Conservation (phyloP, 2,888 invertebrate genomes). For the Leptinotarsa rubiginosa region DNA sequence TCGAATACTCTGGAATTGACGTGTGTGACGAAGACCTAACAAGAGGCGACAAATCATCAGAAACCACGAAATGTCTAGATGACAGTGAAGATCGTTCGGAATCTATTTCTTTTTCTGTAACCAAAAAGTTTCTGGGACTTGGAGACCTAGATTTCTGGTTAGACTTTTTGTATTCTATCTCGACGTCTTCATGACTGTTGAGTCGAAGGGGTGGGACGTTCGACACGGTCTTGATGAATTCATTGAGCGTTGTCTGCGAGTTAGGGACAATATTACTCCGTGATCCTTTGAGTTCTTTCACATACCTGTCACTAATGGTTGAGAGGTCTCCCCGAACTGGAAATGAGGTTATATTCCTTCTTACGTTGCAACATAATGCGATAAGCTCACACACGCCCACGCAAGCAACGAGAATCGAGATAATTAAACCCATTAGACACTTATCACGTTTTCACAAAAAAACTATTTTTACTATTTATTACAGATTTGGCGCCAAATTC, state of each 20-base stretch:
- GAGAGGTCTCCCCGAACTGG: slow-evolving; percentile 39
- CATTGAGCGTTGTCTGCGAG: slow-evolving; percentile 15
- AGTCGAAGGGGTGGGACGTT: slow-evolving; percentile 46
- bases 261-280: slow-evolving; percentile 29
- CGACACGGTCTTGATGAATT: neutral
- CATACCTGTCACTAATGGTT: slow-evolving; percentile 33
- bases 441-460: slow-evolving; percentile 25
- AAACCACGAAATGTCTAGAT: slow-evolving; percentile 50
- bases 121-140: slow-evolving; percentile 49
- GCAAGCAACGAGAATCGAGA: slow-evolving; percentile 81
- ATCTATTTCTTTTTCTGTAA: slow-evolving; percentile 49
- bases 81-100: slow-evolving; percentile 31
- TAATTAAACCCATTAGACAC: slow-evolving; percentile 76
- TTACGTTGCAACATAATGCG: slow-evolving; percentile 70
- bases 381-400: slow-evolving; percentile 80
- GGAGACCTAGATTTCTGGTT: slow-evolving; percentile 45
- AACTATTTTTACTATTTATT: slow-evolving; percentile 30
- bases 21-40: slow-evolving; percentile 43
- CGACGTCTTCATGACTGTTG: slow-evolving; percentile 53
- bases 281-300: slow-evolving; percentile 32
- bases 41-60: slow-evolving; percentile 41
- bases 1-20: slow-evolving; percentile 52
- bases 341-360: slow-evolving; percentile 44
- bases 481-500: slow-evolving; percentile 49
- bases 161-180: slow-evolving; percentile 47